A percentile compares a stretch with the other conserved stretches of the same genome.
Evolutionary conservation across 2,113 vertebrate genomes (phyloP).

Genomic region (Microcebus griseorufus): DNA sequence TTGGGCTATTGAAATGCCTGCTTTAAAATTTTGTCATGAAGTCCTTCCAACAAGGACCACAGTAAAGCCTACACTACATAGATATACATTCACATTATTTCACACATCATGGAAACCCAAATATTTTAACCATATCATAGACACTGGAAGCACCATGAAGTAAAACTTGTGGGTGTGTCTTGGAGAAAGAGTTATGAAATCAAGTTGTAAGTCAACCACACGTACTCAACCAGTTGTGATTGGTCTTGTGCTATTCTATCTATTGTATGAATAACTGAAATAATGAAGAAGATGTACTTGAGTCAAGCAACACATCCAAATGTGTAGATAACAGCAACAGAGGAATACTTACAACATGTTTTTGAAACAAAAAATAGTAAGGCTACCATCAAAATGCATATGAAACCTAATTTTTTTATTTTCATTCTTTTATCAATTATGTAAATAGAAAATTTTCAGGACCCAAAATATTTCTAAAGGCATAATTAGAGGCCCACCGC

Average conservation of each 20-base stretch:
- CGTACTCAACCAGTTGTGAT: background rate
- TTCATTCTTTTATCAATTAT: background rate
- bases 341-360: background rate
- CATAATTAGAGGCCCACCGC: background rate
- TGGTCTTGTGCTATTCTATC: background rate
- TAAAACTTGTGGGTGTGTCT: background rate
- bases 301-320: background rate
- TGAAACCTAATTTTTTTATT: background rate
- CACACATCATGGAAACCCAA: background rate
- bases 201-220: background rate
- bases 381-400: background rate
- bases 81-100: background rate
- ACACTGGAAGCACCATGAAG: background rate
- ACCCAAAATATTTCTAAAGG: background rate
- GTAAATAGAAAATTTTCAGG: background rate
- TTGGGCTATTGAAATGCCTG: constrained; percentile 7
- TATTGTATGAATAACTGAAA: background rate
- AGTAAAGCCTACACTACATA: background rate
- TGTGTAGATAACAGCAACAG: background rate
- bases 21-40: background rate
- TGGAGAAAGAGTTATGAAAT: background rate
- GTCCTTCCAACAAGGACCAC: constrained; percentile 25
- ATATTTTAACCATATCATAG: background rate
- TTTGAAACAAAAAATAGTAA: constrained; percentile 11
- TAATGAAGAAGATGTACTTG: background rate